Percentiles rank a stretch among this genome's conserved stretches.
These are phyloP conservation scores for Mycetomoellerius zeteki DNA, from an alignment of 1,140 invertebrate genomes.

Conservation along the genomic window DNA sequence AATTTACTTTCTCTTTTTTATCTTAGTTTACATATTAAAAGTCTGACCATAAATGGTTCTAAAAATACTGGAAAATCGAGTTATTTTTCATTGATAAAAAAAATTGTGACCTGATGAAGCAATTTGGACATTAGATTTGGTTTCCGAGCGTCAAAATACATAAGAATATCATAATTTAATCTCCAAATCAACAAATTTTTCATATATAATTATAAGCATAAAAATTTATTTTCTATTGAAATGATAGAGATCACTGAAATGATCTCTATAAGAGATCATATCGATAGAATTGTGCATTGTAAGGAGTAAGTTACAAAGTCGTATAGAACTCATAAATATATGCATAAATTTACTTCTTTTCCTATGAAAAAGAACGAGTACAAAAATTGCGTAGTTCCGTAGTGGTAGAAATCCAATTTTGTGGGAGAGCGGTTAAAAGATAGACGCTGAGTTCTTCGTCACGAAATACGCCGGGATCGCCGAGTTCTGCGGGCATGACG, in stretches of 20 bases:
- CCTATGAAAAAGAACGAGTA: no score
- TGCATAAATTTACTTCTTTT: background rate
- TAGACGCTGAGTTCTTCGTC: background rate
- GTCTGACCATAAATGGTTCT: no score
- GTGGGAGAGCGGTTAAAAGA: slow-evolving; percentile 18
- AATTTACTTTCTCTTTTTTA: no score
- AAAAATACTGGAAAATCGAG: no score
- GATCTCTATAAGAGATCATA: background rate
- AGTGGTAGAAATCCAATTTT: slow-evolving; percentile 49
- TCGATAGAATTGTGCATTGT: background rate
- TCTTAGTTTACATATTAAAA: no score
- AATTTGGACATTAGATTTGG: no score
- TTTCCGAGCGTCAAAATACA: no score
- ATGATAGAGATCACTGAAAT: background rate
- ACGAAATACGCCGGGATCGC: background rate
- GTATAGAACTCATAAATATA: background rate
- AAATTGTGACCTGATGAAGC: no score
- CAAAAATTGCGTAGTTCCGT: slow-evolving; percentile 16
- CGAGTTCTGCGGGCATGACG: background rate
- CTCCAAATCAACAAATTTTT: no score
- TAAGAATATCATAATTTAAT: no score
- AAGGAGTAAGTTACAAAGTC: background rate
- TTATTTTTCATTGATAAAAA: no score
- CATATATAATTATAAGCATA: background rate
- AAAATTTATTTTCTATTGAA: background rate